These are phyloP conservation scores for Pampus argenteus DNA, from an alignment of 2,797 vertebrate genomes.

Conservation along the genomic window DNA sequence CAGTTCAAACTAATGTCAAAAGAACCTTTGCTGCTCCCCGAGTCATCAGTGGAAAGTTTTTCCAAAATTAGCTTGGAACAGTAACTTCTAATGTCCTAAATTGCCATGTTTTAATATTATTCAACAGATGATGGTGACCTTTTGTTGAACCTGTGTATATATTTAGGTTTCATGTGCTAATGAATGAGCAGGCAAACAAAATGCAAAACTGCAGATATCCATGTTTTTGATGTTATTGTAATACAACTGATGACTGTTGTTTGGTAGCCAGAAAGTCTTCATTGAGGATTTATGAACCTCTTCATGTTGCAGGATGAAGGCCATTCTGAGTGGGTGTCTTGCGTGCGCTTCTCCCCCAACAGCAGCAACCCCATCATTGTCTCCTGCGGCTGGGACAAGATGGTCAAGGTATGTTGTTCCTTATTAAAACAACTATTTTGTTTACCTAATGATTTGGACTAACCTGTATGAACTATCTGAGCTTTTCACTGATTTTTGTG, in stretches of 20 bases:
- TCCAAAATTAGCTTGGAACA: neutral
- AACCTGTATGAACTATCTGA: slow-evolving; percentile 59
- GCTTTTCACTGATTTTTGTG: slow-evolving; percentile 58
- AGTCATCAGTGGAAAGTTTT: neutral
- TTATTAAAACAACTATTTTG: neutral
- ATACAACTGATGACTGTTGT: no score
- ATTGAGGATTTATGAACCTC: neutral
- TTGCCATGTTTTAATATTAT: neutral
- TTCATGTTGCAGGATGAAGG: slow-evolving; percentile 89
- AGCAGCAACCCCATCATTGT: slow-evolving; percentile 98
- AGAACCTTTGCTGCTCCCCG: neutral
- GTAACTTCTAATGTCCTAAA: no score
- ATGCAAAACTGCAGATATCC: neutral
- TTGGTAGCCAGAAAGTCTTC: neutral
- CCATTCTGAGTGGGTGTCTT: slow-evolving; percentile 95
- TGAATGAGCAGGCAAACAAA: neutral
- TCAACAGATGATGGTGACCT: neutral
- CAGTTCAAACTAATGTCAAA: neutral
- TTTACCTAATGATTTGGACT: slow-evolving; percentile 63
- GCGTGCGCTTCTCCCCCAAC: slow-evolving; percentile 96
- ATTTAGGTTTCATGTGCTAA: neutral
- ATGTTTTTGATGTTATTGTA: neutral
- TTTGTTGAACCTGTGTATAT: neutral
- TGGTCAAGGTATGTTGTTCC: slow-evolving; percentile 90
- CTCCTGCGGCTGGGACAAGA: slow-evolving; percentile 96